Base-by-base conservation (phyloP, 1,140 invertebrate species). In the Trichonephila clavipes region DNA sequence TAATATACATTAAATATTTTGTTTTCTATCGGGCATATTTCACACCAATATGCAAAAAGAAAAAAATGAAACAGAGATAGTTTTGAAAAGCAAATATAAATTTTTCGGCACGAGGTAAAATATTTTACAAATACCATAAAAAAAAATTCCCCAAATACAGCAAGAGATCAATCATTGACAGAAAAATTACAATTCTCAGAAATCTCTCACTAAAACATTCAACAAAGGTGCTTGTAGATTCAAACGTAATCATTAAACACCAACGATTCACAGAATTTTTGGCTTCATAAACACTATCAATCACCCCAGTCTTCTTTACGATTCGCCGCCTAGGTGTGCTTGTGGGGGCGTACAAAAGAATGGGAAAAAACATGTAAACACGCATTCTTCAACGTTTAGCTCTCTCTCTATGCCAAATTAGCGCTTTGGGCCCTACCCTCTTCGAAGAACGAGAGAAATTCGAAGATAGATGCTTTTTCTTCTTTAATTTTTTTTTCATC, bases 351-450 rank as follows among this genome's bases (percentile, higher is more conserved):
- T 77, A 18, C 24, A 18, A 77, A 77, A 34, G 72, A 77, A 77
- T 77, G 72, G 34, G 28, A 77, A 77, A 72, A 77, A 18, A 40
- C 72, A 40, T 77, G 72, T 77, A 77, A 77, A 77, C 72, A 77
- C 28, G 34, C 72, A 77, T 77, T 77, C 72, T 77, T 77, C 72
- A 40, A 51, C 51, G 51, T 51, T 51, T 51, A 51, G 51, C 72
- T 77, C 5, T 51, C 51, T 28, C 28, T 77, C 72, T 40, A 77
- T 34, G 14, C 72, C 72, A 77, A 77, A 77, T 77, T 77, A 77
- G 72, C 28, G 72, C 16, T 40, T 14, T 40, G 14, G 18, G 16
- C 72, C 72, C 72, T 77, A 77, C 72, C 72, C 72, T 77, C 72
- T 40, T 77, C 4, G 18, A 4, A 40, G 72, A 40, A 77, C 51